phyloP scores from a whole-genome alignment of 2,113 vertebrate species.

The Mustela nigripes region DNA sequence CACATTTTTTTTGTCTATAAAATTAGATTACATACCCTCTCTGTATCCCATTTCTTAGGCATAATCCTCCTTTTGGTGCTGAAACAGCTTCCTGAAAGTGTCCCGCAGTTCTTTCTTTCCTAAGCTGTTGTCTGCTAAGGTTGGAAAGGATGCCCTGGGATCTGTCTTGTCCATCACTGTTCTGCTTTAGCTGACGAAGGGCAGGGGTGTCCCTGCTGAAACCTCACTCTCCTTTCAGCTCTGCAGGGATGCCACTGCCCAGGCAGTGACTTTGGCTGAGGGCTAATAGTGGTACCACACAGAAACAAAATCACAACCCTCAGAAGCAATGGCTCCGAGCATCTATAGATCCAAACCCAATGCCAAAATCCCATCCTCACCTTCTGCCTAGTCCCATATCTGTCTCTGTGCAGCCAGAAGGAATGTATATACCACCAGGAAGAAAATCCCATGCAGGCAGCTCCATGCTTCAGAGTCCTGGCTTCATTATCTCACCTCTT shows the following conservation, averaged over 20 bases:
- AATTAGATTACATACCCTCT: not conserved
- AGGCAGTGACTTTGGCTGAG: not conserved
- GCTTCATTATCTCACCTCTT: not conserved
- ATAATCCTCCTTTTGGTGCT: not conserved
- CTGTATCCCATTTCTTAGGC: not conserved
- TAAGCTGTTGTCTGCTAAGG: not conserved
- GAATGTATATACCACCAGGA: not conserved
- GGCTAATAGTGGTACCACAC: not conserved
- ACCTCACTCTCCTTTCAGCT: not conserved
- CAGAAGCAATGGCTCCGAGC: not conserved
- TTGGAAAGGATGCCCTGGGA: not conserved
- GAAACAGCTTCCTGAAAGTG: not conserved
- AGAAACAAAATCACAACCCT: not conserved
- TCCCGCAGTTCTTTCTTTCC: not conserved
- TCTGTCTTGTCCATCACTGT: not conserved
- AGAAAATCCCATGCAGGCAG: not conserved
- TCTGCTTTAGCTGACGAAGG: not conserved
- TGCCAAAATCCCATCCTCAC: not conserved
- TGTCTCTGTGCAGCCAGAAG: not conserved
- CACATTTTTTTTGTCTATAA: not conserved
- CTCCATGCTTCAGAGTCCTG: not conserved
- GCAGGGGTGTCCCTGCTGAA: not conserved
- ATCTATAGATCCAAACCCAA: not conserved
- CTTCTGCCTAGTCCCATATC: not conserved
- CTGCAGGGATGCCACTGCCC: not conserved